Base-by-base conservation (phyloP, 2,888 invertebrate species). In the Zele albiditarsus region DNA sequence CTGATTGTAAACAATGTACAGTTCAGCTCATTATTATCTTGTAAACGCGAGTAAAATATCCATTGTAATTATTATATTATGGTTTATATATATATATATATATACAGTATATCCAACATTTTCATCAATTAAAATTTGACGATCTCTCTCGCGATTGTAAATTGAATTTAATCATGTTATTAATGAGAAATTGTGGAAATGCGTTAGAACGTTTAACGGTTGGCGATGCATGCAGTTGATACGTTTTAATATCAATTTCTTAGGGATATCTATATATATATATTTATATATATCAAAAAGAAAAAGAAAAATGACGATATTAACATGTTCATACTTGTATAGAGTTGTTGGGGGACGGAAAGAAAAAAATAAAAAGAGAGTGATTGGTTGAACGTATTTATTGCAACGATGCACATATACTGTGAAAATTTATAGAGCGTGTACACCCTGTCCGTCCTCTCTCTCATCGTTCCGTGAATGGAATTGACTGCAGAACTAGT, bases 1-100 rank as follows among this genome's bases (percentile, higher is more conserved):
- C 16, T 28, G 66, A 67, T 77, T 77, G 76, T 76, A 79, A 79
- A 79, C 73, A 76, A 76, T 76, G 75, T 73, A 53, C 20, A 46
- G 46, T 46, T 20, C 20, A 53, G 53, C 20, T 20, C 20, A 53
- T 53, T 53, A 53, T 53, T 53, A n/a, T 53, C 2, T 53, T 53
- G 53, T 53, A 20, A 53, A 53, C 20, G 23, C 20, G 20, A 53
- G 23, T 53, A 53, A 53, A 20, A 53, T 53, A 10, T 5, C 20
- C 2, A 53, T 53, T 20, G 20, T 5, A 20, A 20, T 20, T 53
- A 23, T 20, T 53, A 20, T 53, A 53, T 20, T 53, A 6, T 53
- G 1, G 20, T 53, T 6, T 20, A 53, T 20, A n/a, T n/a, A 20
- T 3, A 20, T n/a, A 16, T 53, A n/a, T 53, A 53, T 53, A 4